These are phyloP conservation scores for Bovichtus variegatus DNA, from an alignment of 2,797 vertebrate species.

Conservation along the genomic window DNA sequence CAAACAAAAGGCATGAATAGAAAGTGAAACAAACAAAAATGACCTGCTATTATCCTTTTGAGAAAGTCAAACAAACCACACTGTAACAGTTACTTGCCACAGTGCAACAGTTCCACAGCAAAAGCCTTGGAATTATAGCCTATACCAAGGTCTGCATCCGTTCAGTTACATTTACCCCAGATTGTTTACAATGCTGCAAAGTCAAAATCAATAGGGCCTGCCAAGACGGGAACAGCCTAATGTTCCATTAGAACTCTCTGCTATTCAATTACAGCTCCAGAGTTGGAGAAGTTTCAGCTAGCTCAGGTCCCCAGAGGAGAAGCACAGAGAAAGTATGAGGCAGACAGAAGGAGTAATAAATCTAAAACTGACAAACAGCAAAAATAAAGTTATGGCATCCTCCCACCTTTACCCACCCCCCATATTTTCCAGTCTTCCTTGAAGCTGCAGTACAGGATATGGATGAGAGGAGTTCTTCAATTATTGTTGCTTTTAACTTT, in stretches of 20 bases:
- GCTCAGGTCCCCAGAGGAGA: constrained; percentile 76
- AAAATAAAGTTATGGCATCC: constrained; percentile 76
- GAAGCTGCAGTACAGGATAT: constrained; percentile 25
- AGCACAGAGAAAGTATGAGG: constrained; percentile 63
- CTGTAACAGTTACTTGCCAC: constrained; percentile 37
- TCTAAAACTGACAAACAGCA: constrained; percentile 79
- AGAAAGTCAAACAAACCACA: constrained; percentile 26
- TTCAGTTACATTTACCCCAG: constrained; percentile 68
- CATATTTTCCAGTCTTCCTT: constrained; percentile 39
- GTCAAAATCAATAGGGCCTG: constrained; percentile 80
- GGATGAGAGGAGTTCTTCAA: constrained; percentile 28
- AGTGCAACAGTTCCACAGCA: constrained; percentile 47
- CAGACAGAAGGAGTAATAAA: constrained; percentile 71
- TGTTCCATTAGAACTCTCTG: constrained; percentile 78
- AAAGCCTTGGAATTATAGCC: constrained; percentile 55
- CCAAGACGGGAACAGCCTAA: constrained; percentile 75
- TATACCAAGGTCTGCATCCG: constrained; percentile 65
- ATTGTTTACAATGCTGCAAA: constrained; percentile 80
- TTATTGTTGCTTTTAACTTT: constrained; percentile 32
- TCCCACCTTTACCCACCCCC: constrained; percentile 44
- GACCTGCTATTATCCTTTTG: constrained; percentile 17
- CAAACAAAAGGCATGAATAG: constrained; percentile 14
- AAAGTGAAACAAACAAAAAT: constrained; percentile 23
- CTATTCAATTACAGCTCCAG: constrained; percentile 77
- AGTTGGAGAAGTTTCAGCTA: constrained; percentile 77